Evolutionary conservation across 2,113 vertebrate genomes (phyloP).

Genomic region (Amazona vittata): DNA sequence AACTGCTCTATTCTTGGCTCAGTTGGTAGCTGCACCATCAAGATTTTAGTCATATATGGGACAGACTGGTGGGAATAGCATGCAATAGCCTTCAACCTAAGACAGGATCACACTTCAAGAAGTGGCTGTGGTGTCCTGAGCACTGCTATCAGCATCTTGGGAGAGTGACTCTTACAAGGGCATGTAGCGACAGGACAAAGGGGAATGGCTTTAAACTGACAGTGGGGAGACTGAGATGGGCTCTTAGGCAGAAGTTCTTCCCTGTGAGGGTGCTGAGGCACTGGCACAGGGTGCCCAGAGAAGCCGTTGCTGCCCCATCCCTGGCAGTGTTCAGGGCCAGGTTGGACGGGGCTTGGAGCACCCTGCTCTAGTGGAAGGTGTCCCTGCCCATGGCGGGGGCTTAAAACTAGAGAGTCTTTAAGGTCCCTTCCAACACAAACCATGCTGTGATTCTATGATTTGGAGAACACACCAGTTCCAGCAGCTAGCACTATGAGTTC

Average conservation of each 20-base stretch:
- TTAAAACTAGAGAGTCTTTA: background rate
- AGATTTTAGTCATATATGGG: background rate
- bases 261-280: background rate
- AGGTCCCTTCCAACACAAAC: background rate
- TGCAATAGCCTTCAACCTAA: fast-evolving
- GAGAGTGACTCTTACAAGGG: background rate
- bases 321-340: background rate
- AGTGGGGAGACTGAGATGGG: background rate
- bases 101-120: background rate
- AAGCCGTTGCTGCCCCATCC: background rate
- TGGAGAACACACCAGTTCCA: background rate
- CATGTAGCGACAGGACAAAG: background rate
- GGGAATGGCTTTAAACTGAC: background rate
- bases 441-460: background rate
- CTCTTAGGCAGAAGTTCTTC: background rate
- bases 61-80: background rate
- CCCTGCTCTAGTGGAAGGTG: background rate
- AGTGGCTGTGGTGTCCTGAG: background rate
- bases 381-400: background rate
- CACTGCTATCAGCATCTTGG: background rate
- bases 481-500: background rate
- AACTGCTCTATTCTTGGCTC: background rate
- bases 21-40: background rate
- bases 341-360: background rate
- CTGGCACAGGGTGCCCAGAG: background rate